phyloP scores from a whole-genome alignment of 1,140 invertebrate genomes.

The Lepidurus packardi region DNA sequence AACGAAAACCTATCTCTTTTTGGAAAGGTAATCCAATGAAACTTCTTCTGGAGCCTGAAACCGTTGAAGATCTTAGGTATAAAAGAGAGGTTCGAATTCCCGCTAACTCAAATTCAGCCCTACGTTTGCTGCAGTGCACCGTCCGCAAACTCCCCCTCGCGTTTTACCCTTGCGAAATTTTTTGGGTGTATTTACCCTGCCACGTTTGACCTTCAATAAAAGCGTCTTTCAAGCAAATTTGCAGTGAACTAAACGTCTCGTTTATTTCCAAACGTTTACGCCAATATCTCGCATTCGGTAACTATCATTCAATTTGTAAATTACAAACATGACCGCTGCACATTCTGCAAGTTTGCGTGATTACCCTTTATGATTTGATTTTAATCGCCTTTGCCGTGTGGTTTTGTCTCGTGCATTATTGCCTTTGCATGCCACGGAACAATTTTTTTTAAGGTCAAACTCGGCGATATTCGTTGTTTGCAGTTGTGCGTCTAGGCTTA shows the following conservation, averaged over 20 bases:
- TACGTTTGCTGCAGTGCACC: not conserved
- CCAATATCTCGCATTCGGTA: not conserved
- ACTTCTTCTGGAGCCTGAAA: not conserved
- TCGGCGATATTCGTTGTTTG: not conserved
- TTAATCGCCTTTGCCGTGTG: not conserved
- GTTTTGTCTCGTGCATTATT: not conserved
- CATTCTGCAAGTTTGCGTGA: not conserved
- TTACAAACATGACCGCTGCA: not conserved
- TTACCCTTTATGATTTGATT: not conserved
- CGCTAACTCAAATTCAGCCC: conserved; percentile 12
- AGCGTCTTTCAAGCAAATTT: not conserved
- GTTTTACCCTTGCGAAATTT: not conserved
- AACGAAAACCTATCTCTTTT: not conserved
- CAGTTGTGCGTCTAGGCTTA: not conserved
- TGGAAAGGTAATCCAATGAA: conserved; percentile 15
- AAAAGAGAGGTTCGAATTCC: conserved; percentile 1
- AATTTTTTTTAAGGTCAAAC: conserved; percentile 10
- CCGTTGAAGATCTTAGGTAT: conserved; percentile 11
- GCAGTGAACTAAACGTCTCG: not conserved
- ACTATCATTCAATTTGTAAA: not conserved
- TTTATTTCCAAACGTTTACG: not conserved
- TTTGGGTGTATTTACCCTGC: not conserved
- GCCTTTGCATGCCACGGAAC: not conserved
- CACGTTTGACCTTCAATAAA: not conserved
- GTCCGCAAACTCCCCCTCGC: conserved; percentile 7